Evolutionary conservation across 1,140 invertebrate genomes (phyloP), one percentile per base, ranked within the genome.

Genomic region (Diabrotica undecimpunctata): DNA sequence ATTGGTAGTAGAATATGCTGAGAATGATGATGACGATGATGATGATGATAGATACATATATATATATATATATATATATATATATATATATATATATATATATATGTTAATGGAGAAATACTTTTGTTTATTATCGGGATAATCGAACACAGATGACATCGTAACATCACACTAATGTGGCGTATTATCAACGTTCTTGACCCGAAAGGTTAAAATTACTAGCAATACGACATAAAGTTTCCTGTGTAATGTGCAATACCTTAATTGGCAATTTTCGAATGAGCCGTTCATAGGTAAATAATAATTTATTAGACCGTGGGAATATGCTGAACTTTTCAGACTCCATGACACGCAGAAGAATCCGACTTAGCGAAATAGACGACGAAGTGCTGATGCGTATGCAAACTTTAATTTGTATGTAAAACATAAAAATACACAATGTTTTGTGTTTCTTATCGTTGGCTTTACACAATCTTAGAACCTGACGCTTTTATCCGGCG

Each of bases 241-340:
- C 41, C 41, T 46, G 41, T 46, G 41, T 0, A 8, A n/a, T 46
- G n/a, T n/a, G n/a, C 41, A 46, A 46, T 46, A 46, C 41, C 41
- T 46, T 46, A 46, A 46, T 46, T 46, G n/a, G 41, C 41, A 46
- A 46, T 46, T 46, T 46, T 46, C 41, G n/a, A 46, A 46, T 46
- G n/a, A 46, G 41, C n/a, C 41, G 41, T 46, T 46, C 41, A 46
- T n/a, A 46, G 41, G 41, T 46, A 46, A 46, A 46, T 46, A 46
- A 46, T 46, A 46, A 46, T 46, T 46, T 46, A 10, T 10, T 46
- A n/a, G 41, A 46, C 41, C 41, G 41, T 46, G 41, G 41, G 41
- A 46, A 46, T 46, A 46, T 46, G 41, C 41, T 46, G 41, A 46
- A 46, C 8, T 46, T 46, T 46, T 46, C 3, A 46, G 41, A 10